Percentiles rank a stretch among this genome's conserved stretches.
Conservation (phyloP, 2,113 vertebrate genomes). For the Melanerpes formicivorus region DNA sequence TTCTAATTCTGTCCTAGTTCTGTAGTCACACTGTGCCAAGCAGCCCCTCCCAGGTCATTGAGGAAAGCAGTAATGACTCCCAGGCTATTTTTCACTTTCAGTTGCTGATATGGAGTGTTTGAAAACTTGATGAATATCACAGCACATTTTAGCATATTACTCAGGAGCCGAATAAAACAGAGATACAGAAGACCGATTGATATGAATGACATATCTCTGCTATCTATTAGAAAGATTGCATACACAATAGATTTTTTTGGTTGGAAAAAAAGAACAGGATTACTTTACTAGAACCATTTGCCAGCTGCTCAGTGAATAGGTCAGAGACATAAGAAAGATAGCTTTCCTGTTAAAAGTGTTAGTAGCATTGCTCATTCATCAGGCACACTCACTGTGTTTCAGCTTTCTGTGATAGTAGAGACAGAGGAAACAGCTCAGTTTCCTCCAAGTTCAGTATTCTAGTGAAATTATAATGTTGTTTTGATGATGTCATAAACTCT, state of each 20-base stretch:
- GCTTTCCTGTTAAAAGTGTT: conserved; percentile 23
- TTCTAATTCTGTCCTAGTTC: not conserved
- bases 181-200: conserved; percentile 59
- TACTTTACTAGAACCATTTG: conserved; percentile 65
- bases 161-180: conserved; percentile 70
- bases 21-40: not conserved
- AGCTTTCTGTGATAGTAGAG: not conserved
- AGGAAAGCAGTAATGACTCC: conserved; percentile 51
- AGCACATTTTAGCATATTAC: conserved; percentile 68
- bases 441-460: not conserved
- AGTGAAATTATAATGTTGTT: conserved; percentile 4
- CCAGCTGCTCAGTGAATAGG: conserved; percentile 71
- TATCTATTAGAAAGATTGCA: conserved; percentile 68
- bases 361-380: conserved; percentile 31
- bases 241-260: conserved; percentile 66
- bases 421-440: not conserved
- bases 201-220: conserved; percentile 65
- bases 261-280: conserved; percentile 49
- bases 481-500: conserved; percentile 12
- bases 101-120: conserved; percentile 64
- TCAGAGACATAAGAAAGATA: conserved; percentile 52
- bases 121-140: conserved; percentile 70
- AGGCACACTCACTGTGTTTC: not conserved
- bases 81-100: conserved; percentile 38
- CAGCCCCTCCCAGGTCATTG: conserved; percentile 46